These are phyloP conservation scores for Cinara cedri DNA, from an alignment of 2,888 invertebrate species.

Conservation along the genomic window DNA sequence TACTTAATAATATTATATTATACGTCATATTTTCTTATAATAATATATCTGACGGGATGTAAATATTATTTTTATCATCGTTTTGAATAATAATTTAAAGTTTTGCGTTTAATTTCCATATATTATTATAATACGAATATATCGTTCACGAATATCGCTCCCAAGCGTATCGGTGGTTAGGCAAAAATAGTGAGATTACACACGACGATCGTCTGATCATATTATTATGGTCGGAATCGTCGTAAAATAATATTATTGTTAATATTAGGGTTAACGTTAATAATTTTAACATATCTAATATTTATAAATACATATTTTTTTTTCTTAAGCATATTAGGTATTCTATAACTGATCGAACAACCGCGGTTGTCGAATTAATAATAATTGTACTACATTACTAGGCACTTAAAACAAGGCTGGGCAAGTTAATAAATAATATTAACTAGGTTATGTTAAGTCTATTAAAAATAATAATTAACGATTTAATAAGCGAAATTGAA, in stretches of 20 bases:
- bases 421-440: no score
- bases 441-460: no score
- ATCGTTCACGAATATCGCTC: slow-evolving; percentile 50
- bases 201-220: neutral
- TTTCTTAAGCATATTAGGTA: no score
- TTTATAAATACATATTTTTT: no score
- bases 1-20: neutral
- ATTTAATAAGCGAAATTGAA: no score
- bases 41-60: neutral
- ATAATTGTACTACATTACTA: no score
- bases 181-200: slow-evolving; percentile 52
- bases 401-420: no score
- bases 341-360: no score
- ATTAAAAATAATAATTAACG: no score
- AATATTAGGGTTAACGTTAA: no score
- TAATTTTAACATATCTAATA: no score
- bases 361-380: no score
- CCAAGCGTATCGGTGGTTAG: slow-evolving; percentile 41
- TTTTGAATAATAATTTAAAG: slow-evolving; percentile 25
- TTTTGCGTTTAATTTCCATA: slow-evolving; percentile 28
- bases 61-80: neutral
- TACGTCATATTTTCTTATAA: slow-evolving; percentile 31
- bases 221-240: neutral
- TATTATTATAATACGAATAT: neutral
- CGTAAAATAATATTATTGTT: neutral